Evolutionary conservation across 2,888 invertebrate genomes (phyloP).

Genomic region (Acanthosepion pharaonis): DNA sequence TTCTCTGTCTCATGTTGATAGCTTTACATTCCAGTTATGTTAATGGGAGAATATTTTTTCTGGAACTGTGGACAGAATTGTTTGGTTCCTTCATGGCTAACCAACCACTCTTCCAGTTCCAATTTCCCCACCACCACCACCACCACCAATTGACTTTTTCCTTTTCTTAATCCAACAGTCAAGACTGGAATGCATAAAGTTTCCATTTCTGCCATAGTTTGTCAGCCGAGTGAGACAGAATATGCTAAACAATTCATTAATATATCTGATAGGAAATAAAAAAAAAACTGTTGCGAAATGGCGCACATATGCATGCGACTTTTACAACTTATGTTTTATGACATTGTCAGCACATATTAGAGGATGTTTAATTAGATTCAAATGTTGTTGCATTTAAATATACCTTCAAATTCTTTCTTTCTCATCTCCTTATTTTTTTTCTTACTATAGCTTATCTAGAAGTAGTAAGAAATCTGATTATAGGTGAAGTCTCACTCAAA

Average conservation of each 20-base stretch:
- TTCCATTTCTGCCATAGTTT: background rate
- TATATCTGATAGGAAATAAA: background rate
- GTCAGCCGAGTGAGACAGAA: conserved; percentile 15
- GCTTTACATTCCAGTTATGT: conserved; percentile 33
- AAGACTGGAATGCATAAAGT: conserved; percentile 18
- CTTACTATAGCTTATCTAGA: too few relatives aligned
- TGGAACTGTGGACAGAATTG: background rate
- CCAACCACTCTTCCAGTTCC: background rate
- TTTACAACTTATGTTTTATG: background rate
- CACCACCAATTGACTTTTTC: background rate
- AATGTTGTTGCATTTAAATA: background rate
- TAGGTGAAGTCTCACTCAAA: too few relatives aligned
- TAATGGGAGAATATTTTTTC: background rate
- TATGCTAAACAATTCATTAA: background rate
- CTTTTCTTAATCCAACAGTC: background rate
- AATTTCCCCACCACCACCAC: background rate
- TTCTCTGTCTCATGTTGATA: background rate
- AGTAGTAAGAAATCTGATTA: too few relatives aligned
- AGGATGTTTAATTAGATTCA: background rate
- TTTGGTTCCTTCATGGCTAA: background rate
- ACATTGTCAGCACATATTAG: background rate
- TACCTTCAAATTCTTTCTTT: background rate
- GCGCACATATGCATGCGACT: background rate
- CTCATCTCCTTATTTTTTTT: too few relatives aligned
- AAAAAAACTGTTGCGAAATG: background rate